Percentiles rank a stretch among this genome's conserved stretches.
Conservation (phyloP, 2,797 vertebrate species). For the Allobates femoralis region DNA sequence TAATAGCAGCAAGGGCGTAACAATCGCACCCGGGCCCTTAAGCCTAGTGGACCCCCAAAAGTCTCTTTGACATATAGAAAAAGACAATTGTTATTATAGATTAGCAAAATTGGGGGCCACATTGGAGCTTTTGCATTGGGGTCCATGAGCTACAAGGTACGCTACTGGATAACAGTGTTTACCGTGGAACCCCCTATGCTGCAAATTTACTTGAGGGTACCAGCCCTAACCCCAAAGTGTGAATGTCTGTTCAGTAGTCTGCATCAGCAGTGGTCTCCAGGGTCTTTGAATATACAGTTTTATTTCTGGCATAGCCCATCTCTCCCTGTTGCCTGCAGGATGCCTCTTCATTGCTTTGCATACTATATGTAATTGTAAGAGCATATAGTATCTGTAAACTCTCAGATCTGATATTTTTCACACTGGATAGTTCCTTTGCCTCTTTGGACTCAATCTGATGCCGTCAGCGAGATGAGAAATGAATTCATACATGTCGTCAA, state of each 20-base stretch:
- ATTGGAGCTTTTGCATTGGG: no score
- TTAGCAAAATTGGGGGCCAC: no score
- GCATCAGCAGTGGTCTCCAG: not conserved
- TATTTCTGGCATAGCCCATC: not conserved
- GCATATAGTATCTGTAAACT: not conserved
- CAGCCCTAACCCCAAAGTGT: not conserved
- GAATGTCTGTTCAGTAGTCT: not conserved
- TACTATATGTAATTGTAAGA: not conserved
- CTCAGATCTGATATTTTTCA: not conserved
- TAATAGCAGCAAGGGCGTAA: no score
- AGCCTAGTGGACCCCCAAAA: no score
- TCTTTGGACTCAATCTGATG: not conserved
- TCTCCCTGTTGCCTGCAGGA: not conserved
- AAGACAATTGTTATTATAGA: no score
- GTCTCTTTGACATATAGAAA: no score
- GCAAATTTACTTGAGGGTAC: not conserved
- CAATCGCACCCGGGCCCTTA: no score
- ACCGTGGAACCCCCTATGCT: no score
- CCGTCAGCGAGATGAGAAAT: not conserved
- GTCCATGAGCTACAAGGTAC: no score
- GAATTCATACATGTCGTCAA: constrained; percentile 11
- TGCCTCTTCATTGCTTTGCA: not conserved
- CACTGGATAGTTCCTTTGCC: not conserved
- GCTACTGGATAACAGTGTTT: no score
- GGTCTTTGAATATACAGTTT: not conserved